A percentile compares a stretch with the other conserved stretches of the same genome.
Conservation (phyloP, 35 echinoderm and acorn worm species). For the Amphiura filiformis region DNA sequence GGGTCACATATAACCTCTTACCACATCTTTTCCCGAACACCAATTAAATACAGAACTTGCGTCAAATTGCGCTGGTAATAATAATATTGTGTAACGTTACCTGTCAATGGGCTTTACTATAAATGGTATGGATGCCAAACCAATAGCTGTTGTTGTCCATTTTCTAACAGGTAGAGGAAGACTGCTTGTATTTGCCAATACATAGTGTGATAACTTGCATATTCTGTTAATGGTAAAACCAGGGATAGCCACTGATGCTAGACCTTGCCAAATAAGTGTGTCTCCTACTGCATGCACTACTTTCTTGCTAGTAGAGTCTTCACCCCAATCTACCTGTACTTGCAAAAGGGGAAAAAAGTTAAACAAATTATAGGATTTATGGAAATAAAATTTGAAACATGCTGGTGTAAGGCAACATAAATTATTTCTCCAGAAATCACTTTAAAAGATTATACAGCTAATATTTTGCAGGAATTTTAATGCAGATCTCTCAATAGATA, state of each 20-base stretch:
- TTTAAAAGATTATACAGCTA: too few relatives aligned
- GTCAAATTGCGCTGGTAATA: too few relatives aligned
- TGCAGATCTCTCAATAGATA: too few relatives aligned
- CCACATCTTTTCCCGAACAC: too few relatives aligned
- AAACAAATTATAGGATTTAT: too few relatives aligned
- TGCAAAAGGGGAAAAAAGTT: too few relatives aligned
- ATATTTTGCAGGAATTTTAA: too few relatives aligned
- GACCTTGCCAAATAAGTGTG: slow-evolving; percentile 51
- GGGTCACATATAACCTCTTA: too few relatives aligned
- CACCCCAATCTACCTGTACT: slow-evolving; percentile 39
- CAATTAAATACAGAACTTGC: too few relatives aligned
- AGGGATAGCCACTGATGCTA: slow-evolving; percentile 55
- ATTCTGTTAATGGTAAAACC: slow-evolving; percentile 56
- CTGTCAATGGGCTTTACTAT: slow-evolving; percentile 60
- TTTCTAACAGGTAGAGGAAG: slow-evolving; percentile 44
- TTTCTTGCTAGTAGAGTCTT: slow-evolving; percentile 39
- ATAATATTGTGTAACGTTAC: slow-evolving; percentile 24
- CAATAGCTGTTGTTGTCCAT: slow-evolving; percentile 63
- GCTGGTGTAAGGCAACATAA: too few relatives aligned
- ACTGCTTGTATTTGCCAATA: slow-evolving; percentile 31
- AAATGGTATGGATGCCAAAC: slow-evolving; percentile 46
- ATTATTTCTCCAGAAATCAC: too few relatives aligned
- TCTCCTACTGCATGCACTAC: slow-evolving; percentile 48
- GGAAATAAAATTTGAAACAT: too few relatives aligned
- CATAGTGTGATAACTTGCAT: slow-evolving; percentile 32